Percentiles rank a stretch among this genome's conserved stretches.
phyloP scores from a whole-genome alignment of 2,797 vertebrate species.

The Halcyon chelicuti region DNA sequence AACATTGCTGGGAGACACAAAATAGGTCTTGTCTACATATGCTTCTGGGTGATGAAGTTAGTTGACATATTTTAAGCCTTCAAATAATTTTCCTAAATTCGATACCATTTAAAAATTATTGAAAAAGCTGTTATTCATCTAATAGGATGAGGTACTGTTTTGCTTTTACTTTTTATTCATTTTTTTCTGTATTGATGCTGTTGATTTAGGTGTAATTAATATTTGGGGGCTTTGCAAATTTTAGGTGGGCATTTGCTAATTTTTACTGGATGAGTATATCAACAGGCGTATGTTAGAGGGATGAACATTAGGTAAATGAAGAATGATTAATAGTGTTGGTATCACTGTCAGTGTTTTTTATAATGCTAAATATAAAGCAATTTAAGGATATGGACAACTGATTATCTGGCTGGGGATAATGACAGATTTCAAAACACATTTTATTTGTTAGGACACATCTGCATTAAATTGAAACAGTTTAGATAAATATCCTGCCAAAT shows the following conservation, averaged over 20 bases:
- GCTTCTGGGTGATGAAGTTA: not conserved
- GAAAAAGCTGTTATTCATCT: not conserved
- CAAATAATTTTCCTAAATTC: not conserved
- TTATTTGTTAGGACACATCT: slow-evolving; percentile 28
- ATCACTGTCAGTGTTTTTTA: not conserved
- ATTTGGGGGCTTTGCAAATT: not conserved
- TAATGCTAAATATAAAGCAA: not conserved
- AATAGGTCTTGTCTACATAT: not conserved
- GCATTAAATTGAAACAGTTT: not conserved
- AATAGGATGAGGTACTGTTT: not conserved
- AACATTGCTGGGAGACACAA: not conserved
- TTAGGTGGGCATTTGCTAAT: not conserved
- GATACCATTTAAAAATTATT: not conserved
- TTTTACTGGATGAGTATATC: not conserved
- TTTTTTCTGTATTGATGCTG: not conserved
- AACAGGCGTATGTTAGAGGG: not conserved
- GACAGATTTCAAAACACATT: slow-evolving; percentile 21
- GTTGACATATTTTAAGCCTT: not conserved
- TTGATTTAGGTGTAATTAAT: not conserved
- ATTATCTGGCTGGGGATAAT: not conserved
- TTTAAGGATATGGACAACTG: not conserved
- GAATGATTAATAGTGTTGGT: not conserved
- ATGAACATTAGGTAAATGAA: not conserved
- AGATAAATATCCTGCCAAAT: slow-evolving; percentile 2
- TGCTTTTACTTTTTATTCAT: not conserved